phyloP scores from a whole-genome alignment of 2,888 invertebrate genomes.

The Myopa testacea region DNA sequence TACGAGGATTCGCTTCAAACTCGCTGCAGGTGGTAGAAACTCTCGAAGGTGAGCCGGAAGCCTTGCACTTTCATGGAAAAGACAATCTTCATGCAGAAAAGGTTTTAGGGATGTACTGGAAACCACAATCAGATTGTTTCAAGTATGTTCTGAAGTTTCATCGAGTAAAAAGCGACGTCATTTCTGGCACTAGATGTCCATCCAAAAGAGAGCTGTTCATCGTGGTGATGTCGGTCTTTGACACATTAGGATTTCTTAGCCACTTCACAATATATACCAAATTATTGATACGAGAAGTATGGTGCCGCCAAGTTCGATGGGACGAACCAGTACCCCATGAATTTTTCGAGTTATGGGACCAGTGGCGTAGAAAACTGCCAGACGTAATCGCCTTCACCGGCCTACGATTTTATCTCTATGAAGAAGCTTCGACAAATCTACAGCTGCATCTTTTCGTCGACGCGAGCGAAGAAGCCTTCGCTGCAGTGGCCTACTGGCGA shows the following conservation, averaged over 20 bases:
- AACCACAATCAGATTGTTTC: constrained; percentile 37
- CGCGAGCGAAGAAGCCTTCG: neutral
- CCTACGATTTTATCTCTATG: neutral
- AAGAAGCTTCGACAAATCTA: neutral
- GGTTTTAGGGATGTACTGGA: constrained; percentile 23
- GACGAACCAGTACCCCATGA: constrained; percentile 35
- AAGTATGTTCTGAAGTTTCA: constrained; percentile 35
- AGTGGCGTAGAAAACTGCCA: neutral
- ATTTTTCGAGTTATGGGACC: neutral
- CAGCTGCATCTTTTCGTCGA: neutral
- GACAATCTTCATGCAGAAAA: constrained; percentile 27
- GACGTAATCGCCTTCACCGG: neutral
- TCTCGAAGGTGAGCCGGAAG: neutral
- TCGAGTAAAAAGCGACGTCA: constrained; percentile 26
- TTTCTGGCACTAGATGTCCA: constrained; percentile 22
- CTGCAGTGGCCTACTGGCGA: neutral
- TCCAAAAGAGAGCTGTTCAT: constrained; percentile 32
- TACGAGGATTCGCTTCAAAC: constrained; percentile 5
- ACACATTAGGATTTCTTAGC: too few species aligned
- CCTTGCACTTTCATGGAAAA: neutral
- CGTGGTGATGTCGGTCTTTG: constrained; percentile 15
- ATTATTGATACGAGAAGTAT: too few species aligned
- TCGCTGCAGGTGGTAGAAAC: neutral
- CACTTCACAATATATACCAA: too few species aligned
- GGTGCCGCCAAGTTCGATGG: constrained; percentile 31